Base-by-base conservation (phyloP, 2,888 invertebrate species). In the Campoplex nolae region DNA sequence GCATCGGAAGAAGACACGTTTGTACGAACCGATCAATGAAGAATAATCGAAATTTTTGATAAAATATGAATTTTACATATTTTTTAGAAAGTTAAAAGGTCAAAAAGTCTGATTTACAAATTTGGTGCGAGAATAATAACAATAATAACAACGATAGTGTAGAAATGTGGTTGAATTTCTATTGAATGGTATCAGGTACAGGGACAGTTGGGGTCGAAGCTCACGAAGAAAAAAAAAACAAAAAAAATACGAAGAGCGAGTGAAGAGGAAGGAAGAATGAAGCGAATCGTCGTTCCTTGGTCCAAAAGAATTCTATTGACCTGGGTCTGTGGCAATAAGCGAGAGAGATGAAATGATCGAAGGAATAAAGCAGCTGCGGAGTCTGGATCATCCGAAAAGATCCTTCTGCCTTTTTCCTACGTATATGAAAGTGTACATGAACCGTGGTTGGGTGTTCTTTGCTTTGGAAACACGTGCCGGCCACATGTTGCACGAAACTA, bases 401-500 rank as follows among this genome's bases (percentile, higher is more conserved):
- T 82, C 85, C 84, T 84, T 89, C 71, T 86, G 75, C 75, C 77
- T 75, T 38, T 23, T 62, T 71, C 62, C 23, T 23, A 62, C 65
- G 18, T 67, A 67, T 32, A 65, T 73, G 23, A 42, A 74, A 67
- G 13, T 84, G 67, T 84, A 77, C 68, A 85, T 58, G 67, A 68
- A 62, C 42, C 89, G 89, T 89, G 80, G 74, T 18, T 89, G 91
- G 91, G 91, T 92, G 91, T 89, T 73, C 89, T 89, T 85, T 89
- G 88, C 88, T 85, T 87, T 83, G 74, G 91, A 93, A 93, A 94
- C 94, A 94, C 94, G 94, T 94, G 94, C 92, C 93, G 80, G 91
- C 93, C 94, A 94, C 94, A 94, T 94, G 93, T 93, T 93, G 93
- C 93, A 92, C 91, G 92, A 93, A 94, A 92, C 88, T 91, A 92